Evolutionary conservation across 2,888 invertebrate species (phyloP), one percentile per base, ranked within the genome.

Genomic region (Merodon equestris): DNA sequence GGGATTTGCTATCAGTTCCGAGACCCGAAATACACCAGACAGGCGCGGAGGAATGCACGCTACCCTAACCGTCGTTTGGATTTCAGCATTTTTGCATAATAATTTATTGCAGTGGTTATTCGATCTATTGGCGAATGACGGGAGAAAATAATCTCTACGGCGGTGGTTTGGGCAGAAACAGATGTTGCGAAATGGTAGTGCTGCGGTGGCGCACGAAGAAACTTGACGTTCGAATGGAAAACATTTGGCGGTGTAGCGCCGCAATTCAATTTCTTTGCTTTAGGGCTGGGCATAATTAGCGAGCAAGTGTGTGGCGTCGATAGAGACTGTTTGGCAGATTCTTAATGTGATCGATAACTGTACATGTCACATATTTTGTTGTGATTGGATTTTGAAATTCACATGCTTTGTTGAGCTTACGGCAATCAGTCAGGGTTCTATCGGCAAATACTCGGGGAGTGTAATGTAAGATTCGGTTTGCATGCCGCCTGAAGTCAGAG

Each of bases 41-140:
- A 61, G 66, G 67, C 77, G 61, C 67, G 57, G 34, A 48, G 71
- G 71, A 71, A 71, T 71, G 61, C 61, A 34, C 45, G 45, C 17
- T 40, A 12, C 38, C 4, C 18, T 17, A 15, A 38, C 10, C 18
- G 45, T 15, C 18, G 40, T 44, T 53, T 34, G 42, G 17, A 71
- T 76, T 71, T 60, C 71, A 57, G 63, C 57, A 73, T 58, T 77
- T 67, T 61, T 73, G 77, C 73, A 77, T 77, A 73, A 68, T 54
- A 63, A 72, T 57, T 73, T 77, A 67, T 72, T 53, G 77, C 13
- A 38, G 38, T 72, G 17, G 51, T 61, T 72, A 47, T 45, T 66
- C 61, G 72, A 71, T 64, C 58, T 64, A 50, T 66, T 60, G 57
- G 57, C 44, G 66, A 77, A 72, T 57, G 76, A 73, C 34, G 42